A percentile compares a stretch with the other conserved stretches of the same genome.
phyloP scores from a whole-genome alignment of 2,797 vertebrate genomes.

The Vipera ursinii region DNA sequence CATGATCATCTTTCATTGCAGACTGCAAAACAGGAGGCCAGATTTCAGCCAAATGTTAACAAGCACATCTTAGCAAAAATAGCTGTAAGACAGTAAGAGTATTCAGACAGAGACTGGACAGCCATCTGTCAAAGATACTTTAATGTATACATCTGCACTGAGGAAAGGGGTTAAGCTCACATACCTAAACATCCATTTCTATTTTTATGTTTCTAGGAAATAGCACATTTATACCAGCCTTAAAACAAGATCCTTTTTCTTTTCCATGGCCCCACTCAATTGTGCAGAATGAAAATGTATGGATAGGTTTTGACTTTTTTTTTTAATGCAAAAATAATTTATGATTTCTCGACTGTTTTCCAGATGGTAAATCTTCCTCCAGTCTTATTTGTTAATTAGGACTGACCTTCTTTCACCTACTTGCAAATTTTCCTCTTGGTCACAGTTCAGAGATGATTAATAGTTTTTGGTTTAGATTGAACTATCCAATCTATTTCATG shows the following conservation, averaged over 20 bases:
- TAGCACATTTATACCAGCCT: not conserved
- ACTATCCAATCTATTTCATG: not conserved
- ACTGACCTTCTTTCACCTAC: slow-evolving; percentile 15
- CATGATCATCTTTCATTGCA: not conserved
- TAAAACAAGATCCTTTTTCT: not conserved
- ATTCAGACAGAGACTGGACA: not conserved
- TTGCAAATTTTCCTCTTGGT: slow-evolving; percentile 12
- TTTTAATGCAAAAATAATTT: not conserved
- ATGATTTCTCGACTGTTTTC: slow-evolving; percentile 5
- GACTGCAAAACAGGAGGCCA: not conserved
- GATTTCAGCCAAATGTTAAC: not conserved
- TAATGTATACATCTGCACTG: not conserved
- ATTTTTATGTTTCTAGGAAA: not conserved
- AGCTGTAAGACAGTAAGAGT: not conserved
- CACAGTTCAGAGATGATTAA: slow-evolving; percentile 29
- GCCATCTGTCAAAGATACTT: not conserved
- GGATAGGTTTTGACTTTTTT: not conserved
- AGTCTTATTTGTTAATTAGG: slow-evolving; percentile 19
- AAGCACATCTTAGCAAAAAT: not conserved
- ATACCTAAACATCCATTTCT: not conserved
- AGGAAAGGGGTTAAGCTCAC: not conserved
- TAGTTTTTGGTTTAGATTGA: not conserved
- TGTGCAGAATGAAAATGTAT: not conserved
- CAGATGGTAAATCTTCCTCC: slow-evolving; percentile 14
- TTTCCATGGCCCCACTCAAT: not conserved